phyloP scores from a whole-genome alignment of 2,888 invertebrate species.

The Tribolium freemani region DNA sequence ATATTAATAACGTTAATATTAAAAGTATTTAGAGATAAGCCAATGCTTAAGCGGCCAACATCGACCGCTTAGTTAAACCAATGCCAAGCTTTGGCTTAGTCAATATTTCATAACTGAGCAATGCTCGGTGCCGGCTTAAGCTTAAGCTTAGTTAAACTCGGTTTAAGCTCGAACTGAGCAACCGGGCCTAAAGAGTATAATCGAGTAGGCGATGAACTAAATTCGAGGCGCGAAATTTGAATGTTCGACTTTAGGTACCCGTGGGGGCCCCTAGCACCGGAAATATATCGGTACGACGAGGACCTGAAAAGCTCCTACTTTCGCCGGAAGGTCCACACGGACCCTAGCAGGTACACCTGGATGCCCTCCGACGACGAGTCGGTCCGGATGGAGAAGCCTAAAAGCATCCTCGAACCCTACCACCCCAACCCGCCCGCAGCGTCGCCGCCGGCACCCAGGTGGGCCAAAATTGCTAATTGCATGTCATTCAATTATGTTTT shows the following conservation, averaged over 20 bases:
- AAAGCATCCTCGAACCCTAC: constrained; percentile 64
- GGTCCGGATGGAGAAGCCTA: constrained; percentile 80
- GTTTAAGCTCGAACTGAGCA: too few species aligned
- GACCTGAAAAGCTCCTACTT: constrained; percentile 87
- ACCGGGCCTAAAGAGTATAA: too few species aligned
- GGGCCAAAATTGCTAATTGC: too few species aligned
- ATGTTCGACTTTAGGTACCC: constrained; percentile 69
- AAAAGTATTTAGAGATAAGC: too few species aligned
- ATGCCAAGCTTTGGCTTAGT: too few species aligned
- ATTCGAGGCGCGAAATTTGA: not conserved
- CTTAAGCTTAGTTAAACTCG: too few species aligned
- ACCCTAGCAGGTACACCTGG: constrained; percentile 84
- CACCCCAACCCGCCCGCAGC: constrained; percentile 42
- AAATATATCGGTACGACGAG: constrained; percentile 77
- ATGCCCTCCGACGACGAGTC: constrained; percentile 83
- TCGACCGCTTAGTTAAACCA: too few species aligned
- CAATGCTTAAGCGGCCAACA: too few species aligned
- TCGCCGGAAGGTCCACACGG: constrained; percentile 80
- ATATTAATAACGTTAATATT: too few species aligned
- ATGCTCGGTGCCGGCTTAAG: too few species aligned
- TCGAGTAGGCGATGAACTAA: too few species aligned
- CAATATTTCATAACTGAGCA: too few species aligned
- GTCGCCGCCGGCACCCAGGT: constrained; percentile 48
- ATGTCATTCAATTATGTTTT: not conserved
- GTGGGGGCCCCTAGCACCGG: constrained; percentile 73